Percentiles rank a stretch among this genome's conserved stretches.
Evolutionary conservation across 2,797 vertebrate species (phyloP).

Genomic region (Crax fasciolata): DNA sequence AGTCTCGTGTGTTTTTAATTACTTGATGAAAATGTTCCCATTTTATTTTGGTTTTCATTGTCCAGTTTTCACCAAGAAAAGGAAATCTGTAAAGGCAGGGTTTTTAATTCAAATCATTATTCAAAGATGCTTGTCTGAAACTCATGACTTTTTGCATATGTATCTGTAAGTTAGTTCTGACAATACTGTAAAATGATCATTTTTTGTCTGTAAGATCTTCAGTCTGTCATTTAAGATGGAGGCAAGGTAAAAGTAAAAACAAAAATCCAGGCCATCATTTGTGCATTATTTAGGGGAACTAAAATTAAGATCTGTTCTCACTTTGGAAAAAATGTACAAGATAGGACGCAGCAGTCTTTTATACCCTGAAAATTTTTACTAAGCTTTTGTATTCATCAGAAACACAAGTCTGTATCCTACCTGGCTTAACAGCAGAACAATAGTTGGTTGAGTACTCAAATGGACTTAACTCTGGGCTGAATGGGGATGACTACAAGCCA

Average conservation of each 20-base stretch:
- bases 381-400: neutral
- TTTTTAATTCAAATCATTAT: neutral
- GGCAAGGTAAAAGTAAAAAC: neutral
- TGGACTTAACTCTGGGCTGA: neutral
- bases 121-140: neutral
- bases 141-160: neutral
- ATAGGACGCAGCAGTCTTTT: neutral
- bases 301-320: neutral
- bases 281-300: neutral
- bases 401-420: neutral
- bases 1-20: neutral
- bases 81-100: neutral
- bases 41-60: slow-evolving; percentile 15
- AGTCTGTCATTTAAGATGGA: neutral
- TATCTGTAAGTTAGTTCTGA: neutral
- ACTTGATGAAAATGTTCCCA: neutral
- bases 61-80: neutral
- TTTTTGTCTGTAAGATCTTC: neutral
- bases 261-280: neutral
- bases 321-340: neutral
- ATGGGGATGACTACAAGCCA: neutral
- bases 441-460: neutral
- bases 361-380: neutral
- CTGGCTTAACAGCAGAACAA: neutral
- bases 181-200: neutral